Percentiles rank a stretch among this genome's conserved stretches.
Evolutionary conservation across 2,797 vertebrate species (phyloP).

Genomic region (Siniperca obscura): DNA sequence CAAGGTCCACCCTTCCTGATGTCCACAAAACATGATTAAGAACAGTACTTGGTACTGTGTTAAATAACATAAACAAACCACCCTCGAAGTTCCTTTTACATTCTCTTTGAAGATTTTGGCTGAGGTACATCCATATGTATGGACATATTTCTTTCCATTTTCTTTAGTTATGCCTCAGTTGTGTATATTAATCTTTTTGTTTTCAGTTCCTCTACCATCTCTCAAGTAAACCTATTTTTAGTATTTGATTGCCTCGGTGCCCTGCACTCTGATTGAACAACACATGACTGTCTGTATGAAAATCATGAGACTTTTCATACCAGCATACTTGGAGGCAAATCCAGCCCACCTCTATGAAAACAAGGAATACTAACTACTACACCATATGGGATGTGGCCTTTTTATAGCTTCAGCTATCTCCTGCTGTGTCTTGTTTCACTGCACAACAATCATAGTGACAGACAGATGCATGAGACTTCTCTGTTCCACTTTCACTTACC

Average conservation of each 20-base stretch:
- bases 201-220: slow-evolving; percentile 1
- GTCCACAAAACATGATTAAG: slow-evolving; percentile 61
- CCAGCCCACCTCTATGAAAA: slow-evolving; percentile 31
- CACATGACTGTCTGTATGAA: slow-evolving; percentile 54
- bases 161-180: background rate
- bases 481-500: slow-evolving; percentile 38
- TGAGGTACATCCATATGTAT: background rate
- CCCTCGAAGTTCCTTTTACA: slow-evolving; percentile 11
- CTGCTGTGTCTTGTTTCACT: slow-evolving; percentile 61
- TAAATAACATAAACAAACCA: slow-evolving; percentile 40
- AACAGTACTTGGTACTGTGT: slow-evolving; percentile 2
- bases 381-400: slow-evolving; percentile 31
- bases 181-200: background rate
- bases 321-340: slow-evolving; percentile 24
- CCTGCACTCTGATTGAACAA: slow-evolving; percentile 34
- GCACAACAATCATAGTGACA: slow-evolving; percentile 59
- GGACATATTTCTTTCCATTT: background rate
- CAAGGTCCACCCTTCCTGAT: slow-evolving; percentile 66
- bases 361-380: slow-evolving; percentile 20
- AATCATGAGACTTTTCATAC: slow-evolving; percentile 52
- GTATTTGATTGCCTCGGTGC: slow-evolving; percentile 15
- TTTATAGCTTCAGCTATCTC: slow-evolving; percentile 30
- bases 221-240: slow-evolving; percentile 23
- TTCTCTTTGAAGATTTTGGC: slow-evolving; percentile 18
- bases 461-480: slow-evolving; percentile 49